phyloP scores from a whole-genome alignment of 2,797 vertebrate species.

The Emydoidea blandingii region DNA sequence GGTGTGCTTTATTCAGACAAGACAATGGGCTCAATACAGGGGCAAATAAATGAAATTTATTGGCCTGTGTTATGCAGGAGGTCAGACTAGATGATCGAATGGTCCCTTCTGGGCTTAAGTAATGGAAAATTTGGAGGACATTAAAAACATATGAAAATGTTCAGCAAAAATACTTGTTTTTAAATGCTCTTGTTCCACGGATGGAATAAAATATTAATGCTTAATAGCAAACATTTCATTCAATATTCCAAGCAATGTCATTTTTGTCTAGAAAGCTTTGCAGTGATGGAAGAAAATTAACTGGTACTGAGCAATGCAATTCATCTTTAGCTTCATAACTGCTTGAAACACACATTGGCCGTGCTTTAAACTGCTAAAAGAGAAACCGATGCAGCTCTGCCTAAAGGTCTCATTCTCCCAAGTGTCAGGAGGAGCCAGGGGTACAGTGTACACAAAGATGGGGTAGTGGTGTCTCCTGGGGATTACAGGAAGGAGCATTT shows the following conservation, averaged over 20 bases:
- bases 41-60: not conserved
- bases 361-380: not conserved
- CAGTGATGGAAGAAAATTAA: not conserved
- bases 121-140: not conserved
- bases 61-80: fast-evolving
- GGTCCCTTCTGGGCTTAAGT: not conserved
- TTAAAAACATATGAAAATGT: not conserved
- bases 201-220: not conserved
- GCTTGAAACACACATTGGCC: not conserved
- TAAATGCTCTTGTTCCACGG: not conserved
- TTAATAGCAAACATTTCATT: not conserved
- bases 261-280: not conserved
- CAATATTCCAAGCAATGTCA: not conserved
- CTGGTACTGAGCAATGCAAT: not conserved
- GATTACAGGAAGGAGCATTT: not conserved
- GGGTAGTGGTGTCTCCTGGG: not conserved
- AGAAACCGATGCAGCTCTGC: not conserved
- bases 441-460: not conserved
- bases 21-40: fast-evolving
- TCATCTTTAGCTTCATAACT: not conserved
- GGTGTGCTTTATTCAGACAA: not conserved
- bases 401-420: not conserved
- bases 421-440: not conserved
- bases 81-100: not conserved
- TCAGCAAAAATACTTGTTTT: not conserved